phyloP scores from a whole-genome alignment of 1,140 invertebrate genomes.

The Pteromalus puparum region DNA sequence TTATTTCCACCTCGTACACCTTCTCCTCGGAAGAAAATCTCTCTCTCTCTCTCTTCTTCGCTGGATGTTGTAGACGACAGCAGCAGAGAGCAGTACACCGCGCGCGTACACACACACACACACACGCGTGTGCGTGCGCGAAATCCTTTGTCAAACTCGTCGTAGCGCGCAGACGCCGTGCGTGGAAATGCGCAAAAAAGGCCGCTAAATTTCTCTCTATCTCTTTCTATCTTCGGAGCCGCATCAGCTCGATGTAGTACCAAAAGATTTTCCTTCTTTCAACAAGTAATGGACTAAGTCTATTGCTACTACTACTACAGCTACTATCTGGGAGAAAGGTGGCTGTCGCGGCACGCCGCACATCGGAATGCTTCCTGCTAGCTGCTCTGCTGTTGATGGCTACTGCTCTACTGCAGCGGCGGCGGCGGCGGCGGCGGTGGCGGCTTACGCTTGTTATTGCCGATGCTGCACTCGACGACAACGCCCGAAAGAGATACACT shows the following conservation, averaged over 20 bases:
- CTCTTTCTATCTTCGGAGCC: not conserved
- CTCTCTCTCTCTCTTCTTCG: not conserved
- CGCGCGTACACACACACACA: not conserved
- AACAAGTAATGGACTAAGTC: not conserved
- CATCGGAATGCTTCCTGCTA: not conserved
- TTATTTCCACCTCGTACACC: not conserved
- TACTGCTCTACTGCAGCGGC: no score
- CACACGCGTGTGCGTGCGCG: not conserved
- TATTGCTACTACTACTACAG: not conserved
- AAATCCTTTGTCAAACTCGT: slow-evolving; percentile 45
- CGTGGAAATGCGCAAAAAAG: slow-evolving; percentile 8
- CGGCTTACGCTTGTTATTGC: not conserved
- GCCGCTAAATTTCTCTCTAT: not conserved
- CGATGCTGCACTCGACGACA: not conserved
- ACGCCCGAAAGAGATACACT: not conserved
- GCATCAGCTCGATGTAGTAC: not conserved
- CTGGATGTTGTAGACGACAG: not conserved
- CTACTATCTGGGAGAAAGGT: slow-evolving; percentile 2
- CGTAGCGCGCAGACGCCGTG: not conserved
- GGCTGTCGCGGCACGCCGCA: not conserved
- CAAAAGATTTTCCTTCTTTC: not conserved
- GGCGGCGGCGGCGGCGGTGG: no score
- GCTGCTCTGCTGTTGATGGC: not conserved
- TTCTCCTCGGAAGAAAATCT: not conserved
- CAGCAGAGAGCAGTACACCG: not conserved